These are phyloP conservation scores for Microtus ochrogaster DNA, from an alignment of 2,113 vertebrate genomes.

Conservation along the genomic window DNA sequence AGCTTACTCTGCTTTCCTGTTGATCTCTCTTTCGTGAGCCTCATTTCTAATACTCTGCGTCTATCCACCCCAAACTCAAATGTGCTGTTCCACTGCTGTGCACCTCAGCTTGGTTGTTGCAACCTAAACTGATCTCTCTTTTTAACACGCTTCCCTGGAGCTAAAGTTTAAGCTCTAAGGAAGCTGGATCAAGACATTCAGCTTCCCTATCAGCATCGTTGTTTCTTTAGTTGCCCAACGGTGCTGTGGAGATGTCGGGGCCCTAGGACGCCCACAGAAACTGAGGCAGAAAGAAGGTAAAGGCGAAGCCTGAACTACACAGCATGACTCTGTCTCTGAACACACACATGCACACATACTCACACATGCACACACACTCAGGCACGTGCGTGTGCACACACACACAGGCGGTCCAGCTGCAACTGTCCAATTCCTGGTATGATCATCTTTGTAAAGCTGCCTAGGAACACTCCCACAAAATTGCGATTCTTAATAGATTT, in stretches of 20 bases:
- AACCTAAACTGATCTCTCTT: not conserved
- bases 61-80: not conserved
- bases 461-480: not conserved
- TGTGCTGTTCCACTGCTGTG: not conserved
- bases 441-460: not conserved
- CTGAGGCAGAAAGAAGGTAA: not conserved
- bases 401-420: not conserved
- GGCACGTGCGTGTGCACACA: too few relatives aligned
- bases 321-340: not conserved
- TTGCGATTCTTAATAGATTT: not conserved
- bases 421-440: not conserved
- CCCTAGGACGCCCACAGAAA: not conserved
- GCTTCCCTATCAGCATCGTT: not conserved
- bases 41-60: not conserved
- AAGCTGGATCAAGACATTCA: not conserved
- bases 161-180: not conserved
- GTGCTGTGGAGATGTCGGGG: not conserved
- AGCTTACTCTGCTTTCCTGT: not conserved
- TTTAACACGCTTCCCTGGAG: not conserved
- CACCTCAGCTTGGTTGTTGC: not conserved
- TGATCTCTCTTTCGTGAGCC: not conserved
- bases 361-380: not conserved
- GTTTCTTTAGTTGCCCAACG: not conserved
- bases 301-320: too few relatives aligned
- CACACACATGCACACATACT: too few relatives aligned